These are phyloP conservation scores for Deladenus siricidicola DNA, from an alignment of 2,888 invertebrate genomes.

Conservation along the genomic window DNA sequence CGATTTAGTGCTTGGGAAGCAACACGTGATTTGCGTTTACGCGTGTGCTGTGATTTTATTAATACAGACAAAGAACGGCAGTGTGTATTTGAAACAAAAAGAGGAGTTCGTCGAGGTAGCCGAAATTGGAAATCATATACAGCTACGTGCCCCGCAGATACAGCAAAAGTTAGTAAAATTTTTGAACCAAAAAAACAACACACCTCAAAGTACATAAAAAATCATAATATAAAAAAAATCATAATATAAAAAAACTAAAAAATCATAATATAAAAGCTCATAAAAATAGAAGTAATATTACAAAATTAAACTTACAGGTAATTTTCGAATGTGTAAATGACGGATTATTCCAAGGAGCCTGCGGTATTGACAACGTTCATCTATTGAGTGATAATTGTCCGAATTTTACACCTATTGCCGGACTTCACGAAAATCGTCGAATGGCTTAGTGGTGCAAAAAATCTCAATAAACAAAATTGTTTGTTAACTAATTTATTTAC, in stretches of 20 bases:
- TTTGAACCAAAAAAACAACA: background rate
- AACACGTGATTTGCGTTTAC: slow-evolving; percentile 37
- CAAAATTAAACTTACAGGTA: slow-evolving; percentile 41
- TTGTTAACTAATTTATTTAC: background rate
- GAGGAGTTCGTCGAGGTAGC: slow-evolving; percentile 37
- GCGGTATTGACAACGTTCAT: slow-evolving; percentile 45
- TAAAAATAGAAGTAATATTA: too few relatives aligned
- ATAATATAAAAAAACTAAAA: too few relatives aligned
- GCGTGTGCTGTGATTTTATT: slow-evolving; percentile 41
- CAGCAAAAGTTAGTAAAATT: slow-evolving; percentile 31
- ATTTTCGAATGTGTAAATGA: slow-evolving; percentile 47
- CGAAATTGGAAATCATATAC: slow-evolving; percentile 35
- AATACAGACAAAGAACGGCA: slow-evolving; percentile 14
- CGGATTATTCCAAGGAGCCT: slow-evolving; percentile 41
- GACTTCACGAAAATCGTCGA: background rate
- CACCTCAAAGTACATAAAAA: too few relatives aligned
- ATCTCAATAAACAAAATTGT: background rate
- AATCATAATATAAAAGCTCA: too few relatives aligned
- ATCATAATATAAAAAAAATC: too few relatives aligned
- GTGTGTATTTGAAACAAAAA: slow-evolving; percentile 44
- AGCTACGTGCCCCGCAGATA: slow-evolving; percentile 40
- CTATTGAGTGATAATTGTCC: slow-evolving; percentile 31
- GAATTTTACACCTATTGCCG: slow-evolving; percentile 22
- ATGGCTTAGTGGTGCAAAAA: too few relatives aligned
- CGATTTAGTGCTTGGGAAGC: slow-evolving; percentile 42